A percentile compares a stretch with the other conserved stretches of the same genome.
Evolutionary conservation across 2,888 invertebrate genomes (phyloP).

Genomic region (Anodontia alba): DNA sequence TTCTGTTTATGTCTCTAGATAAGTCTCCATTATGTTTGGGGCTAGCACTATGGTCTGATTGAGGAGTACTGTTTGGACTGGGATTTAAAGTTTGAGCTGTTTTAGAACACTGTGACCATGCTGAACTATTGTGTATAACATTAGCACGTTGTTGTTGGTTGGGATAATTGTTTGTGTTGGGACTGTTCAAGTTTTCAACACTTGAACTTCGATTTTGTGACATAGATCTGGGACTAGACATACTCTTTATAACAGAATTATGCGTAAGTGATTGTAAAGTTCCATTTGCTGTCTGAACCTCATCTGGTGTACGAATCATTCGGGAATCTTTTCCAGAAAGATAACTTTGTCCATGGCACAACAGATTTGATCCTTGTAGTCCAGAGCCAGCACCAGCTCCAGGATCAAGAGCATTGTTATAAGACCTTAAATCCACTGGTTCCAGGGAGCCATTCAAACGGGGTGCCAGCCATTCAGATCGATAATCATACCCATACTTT

Average conservation of each 20-base stretch:
- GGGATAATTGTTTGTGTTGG: conserved; percentile 59
- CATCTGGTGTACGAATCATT: conserved; percentile 62
- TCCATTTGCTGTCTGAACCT: conserved; percentile 36
- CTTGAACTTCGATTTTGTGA: conserved; percentile 60
- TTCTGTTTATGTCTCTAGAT: conserved; percentile 53
- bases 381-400: conserved; percentile 64
- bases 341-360: conserved; percentile 58
- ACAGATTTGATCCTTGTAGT: conserved; percentile 62
- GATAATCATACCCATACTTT: conserved; percentile 77
- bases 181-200: conserved; percentile 66
- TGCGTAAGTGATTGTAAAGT: conserved; percentile 60
- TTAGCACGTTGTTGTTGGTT: conserved; percentile 50
- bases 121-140: conserved; percentile 66
- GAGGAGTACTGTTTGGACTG: conserved; percentile 68
- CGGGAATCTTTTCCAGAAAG: conserved; percentile 59
- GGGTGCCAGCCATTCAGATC: conserved; percentile 69
- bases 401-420: conserved; percentile 71
- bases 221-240: conserved; percentile 65
- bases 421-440: conserved; percentile 77
- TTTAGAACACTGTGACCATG: conserved; percentile 71
- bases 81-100: conserved; percentile 59
- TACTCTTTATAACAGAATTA: conserved; percentile 75
- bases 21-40: conserved; percentile 62
- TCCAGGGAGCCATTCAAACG: conserved; percentile 78
- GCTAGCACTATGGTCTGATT: conserved; percentile 66